Percentiles rank a stretch among this genome's conserved stretches.
Conservation (phyloP, 2,113 vertebrate species). For the Scatophagus argus region DNA sequence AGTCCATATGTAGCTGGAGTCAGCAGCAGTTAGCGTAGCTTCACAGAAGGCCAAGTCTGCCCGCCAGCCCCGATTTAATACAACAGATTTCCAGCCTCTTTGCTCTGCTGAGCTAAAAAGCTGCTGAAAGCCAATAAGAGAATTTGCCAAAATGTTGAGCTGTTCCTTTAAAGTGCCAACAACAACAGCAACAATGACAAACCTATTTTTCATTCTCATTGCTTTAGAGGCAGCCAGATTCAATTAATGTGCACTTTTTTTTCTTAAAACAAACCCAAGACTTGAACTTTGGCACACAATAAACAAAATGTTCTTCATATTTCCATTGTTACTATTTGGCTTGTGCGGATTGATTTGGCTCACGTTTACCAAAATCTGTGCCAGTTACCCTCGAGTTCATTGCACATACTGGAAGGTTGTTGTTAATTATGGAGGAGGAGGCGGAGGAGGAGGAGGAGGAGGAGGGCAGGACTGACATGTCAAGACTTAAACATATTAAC, state of each 20-base stretch:
- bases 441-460: neutral
- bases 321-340: neutral
- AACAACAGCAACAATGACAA: neutral
- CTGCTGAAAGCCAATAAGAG: neutral
- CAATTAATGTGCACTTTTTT: neutral
- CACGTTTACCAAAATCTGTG: conserved; percentile 1
- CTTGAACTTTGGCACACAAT: neutral
- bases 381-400: conserved; percentile 11
- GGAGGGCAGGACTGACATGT: conserved; percentile 17
- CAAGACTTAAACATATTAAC: neutral
- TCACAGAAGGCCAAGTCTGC: too few relatives aligned
- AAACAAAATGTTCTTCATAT: neutral
- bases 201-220: neutral
- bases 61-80: too few relatives aligned
- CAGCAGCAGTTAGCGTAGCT: too few relatives aligned
- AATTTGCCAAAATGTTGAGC: too few relatives aligned
- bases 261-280: neutral
- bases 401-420: neutral
- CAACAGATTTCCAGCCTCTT: neutral
- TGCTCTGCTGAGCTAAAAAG: neutral
- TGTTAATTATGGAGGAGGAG: neutral
- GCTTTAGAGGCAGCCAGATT: neutral
- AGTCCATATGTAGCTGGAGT: too few relatives aligned
- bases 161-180: neutral
- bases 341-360: neutral